Evolutionary conservation across 2,113 vertebrate species (phyloP).

Genomic region (Percopsis transmontana): DNA sequence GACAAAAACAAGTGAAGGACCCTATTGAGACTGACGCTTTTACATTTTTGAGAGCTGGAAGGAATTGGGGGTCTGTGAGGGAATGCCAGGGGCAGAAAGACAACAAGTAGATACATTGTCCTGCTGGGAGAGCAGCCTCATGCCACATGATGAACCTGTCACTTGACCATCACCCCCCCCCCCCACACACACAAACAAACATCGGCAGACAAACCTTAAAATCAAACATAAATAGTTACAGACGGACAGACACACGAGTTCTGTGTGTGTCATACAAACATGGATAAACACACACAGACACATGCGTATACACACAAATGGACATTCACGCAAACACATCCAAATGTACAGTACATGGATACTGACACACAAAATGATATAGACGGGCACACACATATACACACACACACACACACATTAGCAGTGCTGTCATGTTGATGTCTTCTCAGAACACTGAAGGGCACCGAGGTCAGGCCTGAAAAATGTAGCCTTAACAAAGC

Average conservation of each 20-base stretch:
- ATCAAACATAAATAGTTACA: neutral
- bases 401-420: neutral
- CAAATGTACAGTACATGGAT: too few species aligned
- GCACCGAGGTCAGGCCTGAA: slow-evolving; percentile 2
- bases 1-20: slow-evolving; percentile 14
- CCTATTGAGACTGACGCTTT: slow-evolving; percentile 17
- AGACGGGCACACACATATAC: slow-evolving; percentile 2
- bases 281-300: too few species aligned
- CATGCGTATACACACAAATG: too few species aligned
- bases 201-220: slow-evolving; percentile 27
- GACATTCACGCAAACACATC: too few species aligned
- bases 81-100: slow-evolving; percentile 74
- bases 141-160: slow-evolving; percentile 63
- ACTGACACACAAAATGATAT: too few species aligned
- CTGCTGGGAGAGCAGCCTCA: slow-evolving; percentile 22
- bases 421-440: neutral
- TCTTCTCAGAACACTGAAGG: slow-evolving; percentile 37
- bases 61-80: slow-evolving; percentile 38
- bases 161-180: slow-evolving; percentile 34
- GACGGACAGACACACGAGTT: too few species aligned
- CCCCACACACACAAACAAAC: slow-evolving; percentile 16
- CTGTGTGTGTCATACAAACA: too few species aligned
- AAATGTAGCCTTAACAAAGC: slow-evolving; percentile 39
- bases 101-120: slow-evolving; percentile 78
- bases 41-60: slow-evolving; percentile 15